Base-by-base conservation (phyloP, 1,140 invertebrate species). In the Hypsibius dujardini region DNA sequence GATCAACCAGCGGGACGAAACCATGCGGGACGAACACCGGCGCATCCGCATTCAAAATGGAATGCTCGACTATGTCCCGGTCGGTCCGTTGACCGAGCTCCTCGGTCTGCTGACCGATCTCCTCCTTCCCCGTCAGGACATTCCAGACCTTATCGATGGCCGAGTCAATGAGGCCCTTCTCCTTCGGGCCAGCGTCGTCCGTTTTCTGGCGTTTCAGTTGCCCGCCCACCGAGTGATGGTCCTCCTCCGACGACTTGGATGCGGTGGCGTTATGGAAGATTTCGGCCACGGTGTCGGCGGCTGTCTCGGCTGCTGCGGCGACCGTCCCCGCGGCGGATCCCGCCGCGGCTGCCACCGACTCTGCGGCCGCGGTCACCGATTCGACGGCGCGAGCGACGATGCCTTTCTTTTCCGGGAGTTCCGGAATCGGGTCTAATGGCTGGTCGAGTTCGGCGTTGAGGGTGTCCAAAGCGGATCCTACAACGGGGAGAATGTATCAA, bases 91-190 rank as follows among this genome's bases (percentile, higher is more conserved):
- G 28, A 28, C 28, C 28, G 28, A 28, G 28, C 28, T 28, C 28
- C 28, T 28, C 28, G 28, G 28, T 28, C 28, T 28, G 28, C 28
- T 28, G 28, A 28, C 28, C 28, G 50, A 56, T 7, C 50, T 56
- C 50, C 50, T 56, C 50, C n/a, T 56, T 56, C 50, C 50, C 50
- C 7, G 50, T 56, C 7, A 56, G 7, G 50, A 56, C 7, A 56
- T 56, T 56, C 50, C 50, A 56, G 50, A 67, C 40, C 40, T 67
- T 67, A 12, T 67, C 62, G 12, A 67, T 67, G 62, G 62, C 62
- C 62, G 62, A 15, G 62, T 67, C 62, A 12, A 67, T 42, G 12
- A 67, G 62, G 12, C 62, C 62, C 40, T 67, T 67, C 62, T 42
- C 62, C 42, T 67, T n/a, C n/a, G 50, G n/a, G 7, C n/a, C 50